Conservation (phyloP, 2,797 vertebrate species). For the Parambassis ranga region DNA sequence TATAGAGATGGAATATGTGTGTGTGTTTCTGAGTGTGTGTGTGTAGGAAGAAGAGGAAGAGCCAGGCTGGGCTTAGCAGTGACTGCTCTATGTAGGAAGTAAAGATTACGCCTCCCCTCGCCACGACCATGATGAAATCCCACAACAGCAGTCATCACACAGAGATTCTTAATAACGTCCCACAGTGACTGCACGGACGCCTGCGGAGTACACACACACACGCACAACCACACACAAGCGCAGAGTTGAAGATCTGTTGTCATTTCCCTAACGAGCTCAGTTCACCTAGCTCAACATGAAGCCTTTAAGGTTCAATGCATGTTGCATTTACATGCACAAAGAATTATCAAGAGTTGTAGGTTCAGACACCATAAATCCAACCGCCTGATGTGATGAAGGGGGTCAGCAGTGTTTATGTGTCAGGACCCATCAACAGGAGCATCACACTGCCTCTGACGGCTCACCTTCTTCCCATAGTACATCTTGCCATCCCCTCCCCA, state of each 20-base stretch:
- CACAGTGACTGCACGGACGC: slow-evolving; percentile 30
- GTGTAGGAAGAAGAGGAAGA: not conserved
- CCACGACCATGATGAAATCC: slow-evolving; percentile 53
- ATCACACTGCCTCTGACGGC: no score
- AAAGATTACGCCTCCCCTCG: slow-evolving; percentile 50
- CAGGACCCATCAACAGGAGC: no score
- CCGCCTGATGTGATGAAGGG: no score
- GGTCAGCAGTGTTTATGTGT: no score
- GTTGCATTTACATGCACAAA: not conserved
- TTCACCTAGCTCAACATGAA: slow-evolving; percentile 9
- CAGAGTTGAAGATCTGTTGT: slow-evolving; percentile 7
- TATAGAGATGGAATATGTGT: not conserved
- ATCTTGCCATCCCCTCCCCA: no score
- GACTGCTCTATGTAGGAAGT: slow-evolving; percentile 48
- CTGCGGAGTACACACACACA: not conserved
- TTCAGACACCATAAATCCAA: no score
- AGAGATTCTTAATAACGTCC: slow-evolving; percentile 51
- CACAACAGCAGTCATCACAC: slow-evolving; percentile 51
- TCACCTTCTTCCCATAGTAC: no score
- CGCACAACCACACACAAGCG: not conserved
- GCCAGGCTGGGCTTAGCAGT: slow-evolving; percentile 22
- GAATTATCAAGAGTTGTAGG: not conserved
- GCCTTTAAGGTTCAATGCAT: not conserved
- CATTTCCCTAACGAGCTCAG: slow-evolving; percentile 31
- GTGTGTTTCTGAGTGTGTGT: not conserved